Evolutionary conservation across 2,888 invertebrate genomes (phyloP), one percentile per base, ranked within the genome.

Genomic region (Graphium colonna): DNA sequence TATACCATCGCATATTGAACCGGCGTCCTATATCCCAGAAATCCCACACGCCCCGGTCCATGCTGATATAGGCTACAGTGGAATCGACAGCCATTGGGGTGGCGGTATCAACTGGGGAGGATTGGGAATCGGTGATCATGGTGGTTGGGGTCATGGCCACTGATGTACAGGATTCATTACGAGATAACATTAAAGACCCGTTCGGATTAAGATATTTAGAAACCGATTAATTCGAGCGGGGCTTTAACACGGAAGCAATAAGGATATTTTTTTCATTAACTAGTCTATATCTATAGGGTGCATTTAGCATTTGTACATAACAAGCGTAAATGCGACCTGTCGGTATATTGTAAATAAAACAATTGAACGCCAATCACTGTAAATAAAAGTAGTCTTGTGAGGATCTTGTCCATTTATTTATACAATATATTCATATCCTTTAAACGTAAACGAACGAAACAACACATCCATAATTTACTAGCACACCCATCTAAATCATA

Each of bases 401-500:
- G 8, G 28, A 44, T 39, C 40, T 28, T 53, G 38, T 49, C 40
- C 44, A 54, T 54, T 49, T 54, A 49, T 54, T 49, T 45, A 40
- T 53, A 31, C 26, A 54, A 46, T 43, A 43, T 15, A 7, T 15
- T 16, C 18, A 47, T n/a, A 40, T 50, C 40, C 46, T 49, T 58
- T 54, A 52, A 47, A 38, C 31, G 18, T 33, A 44, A 10, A 12
- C 4, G 59, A 59, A 59, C 59, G 60, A 61, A 56, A 65, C 60
- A 59, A 64, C 59, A 64, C 60, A 56, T 56, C 55, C 52, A 59
- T 60, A 61, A 61, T 64, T 64, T 62, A 65, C 67, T 72, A 72
- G 28, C 63, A 71, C 64, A 68, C 68, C 67, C 69, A 69, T 65
- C 46, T 64, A 61, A 66, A 64, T 66, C 52, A 62, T 58, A 65